Base-by-base conservation (phyloP, 2,113 vertebrate species). In the Copsychus sechellarum region DNA sequence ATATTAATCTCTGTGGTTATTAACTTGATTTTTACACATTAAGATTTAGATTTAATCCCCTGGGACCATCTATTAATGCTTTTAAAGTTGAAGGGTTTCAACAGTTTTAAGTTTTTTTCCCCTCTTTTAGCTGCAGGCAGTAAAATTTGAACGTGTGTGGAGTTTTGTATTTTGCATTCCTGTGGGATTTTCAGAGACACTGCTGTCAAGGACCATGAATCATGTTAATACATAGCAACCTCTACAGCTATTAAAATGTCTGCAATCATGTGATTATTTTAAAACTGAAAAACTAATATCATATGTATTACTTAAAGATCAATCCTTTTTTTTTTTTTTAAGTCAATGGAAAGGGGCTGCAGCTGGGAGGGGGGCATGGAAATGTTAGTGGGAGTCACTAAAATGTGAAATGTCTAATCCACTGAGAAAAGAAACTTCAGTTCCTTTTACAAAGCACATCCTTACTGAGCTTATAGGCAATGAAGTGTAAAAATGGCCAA, bases 51-150 rank as follows among this genome's bases (percentile, higher is more conserved):
- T 98, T 98, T 97, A 98, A 97, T 98, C 98, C 97, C 98, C 86
- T 73, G 98, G 96, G 98, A 98, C 96, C 93, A 94, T 98, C 98
- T 98, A 98, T 98, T 98, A 98, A 98, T 98, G 98, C 98, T 98
- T 98, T 98, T 98, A 98, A 98, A 98, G 97, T 98, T 98, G 98
- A 98, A 98, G 97, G 98, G 97, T 98, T 98, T 98, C 98, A 98
- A 97, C 98, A 98, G 98, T 98, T 98, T 98, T 98, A 97, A 98
- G 98, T 90, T 92, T 97, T 97, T 94, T 97, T 86, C 94, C 96
- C 92, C 77, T 98, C 98, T 98, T 98, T 98, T 98, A 98, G 98
- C 98, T 98, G 97, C 98, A 98, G 98, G 98, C 98, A 98, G 97
- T 98, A 98, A 98, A 98, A 98, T 98, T 97, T 96, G 98, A 98